phyloP scores from a whole-genome alignment of 2,797 vertebrate genomes.

The Morus bassanus region DNA sequence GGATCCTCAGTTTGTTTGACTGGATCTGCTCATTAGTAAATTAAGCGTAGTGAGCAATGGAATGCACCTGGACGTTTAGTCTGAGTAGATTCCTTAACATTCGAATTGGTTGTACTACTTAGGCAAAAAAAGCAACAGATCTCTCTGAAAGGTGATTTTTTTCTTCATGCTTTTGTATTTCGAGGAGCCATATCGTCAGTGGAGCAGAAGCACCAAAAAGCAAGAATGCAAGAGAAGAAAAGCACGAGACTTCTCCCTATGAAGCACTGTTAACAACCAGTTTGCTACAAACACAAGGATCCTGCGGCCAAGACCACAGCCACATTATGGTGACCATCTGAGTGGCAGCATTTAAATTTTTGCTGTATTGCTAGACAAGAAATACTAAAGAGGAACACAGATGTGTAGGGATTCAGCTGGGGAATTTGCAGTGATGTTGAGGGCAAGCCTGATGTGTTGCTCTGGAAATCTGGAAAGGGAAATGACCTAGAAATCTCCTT shows the following conservation, averaged over 20 bases:
- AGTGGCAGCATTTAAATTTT: background rate
- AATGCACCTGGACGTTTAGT: slow-evolving; percentile 17
- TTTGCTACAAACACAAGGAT: background rate
- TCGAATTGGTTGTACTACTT: background rate
- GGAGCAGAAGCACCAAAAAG: background rate
- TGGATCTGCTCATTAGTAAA: slow-evolving; percentile 53
- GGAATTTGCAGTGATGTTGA: background rate
- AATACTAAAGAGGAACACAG: background rate
- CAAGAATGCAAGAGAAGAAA: background rate
- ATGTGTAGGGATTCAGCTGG: background rate
- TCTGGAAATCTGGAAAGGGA: background rate
- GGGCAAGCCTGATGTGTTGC: background rate
- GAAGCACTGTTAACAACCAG: background rate
- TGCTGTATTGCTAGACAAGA: background rate
- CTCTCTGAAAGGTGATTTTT: background rate
- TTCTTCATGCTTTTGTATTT: background rate
- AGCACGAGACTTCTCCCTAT: background rate
- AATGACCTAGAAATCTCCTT: background rate
- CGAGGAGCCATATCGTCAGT: background rate
- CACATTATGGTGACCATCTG: background rate
- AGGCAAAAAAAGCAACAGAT: background rate
- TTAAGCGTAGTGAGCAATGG: background rate
- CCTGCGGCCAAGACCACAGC: background rate
- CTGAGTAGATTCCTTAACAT: background rate
- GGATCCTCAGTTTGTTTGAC: slow-evolving; percentile 44